Percentiles rank a stretch among this genome's conserved stretches.
Evolutionary conservation across 2,113 vertebrate genomes (phyloP).

Genomic region (Rallus limicola): DNA sequence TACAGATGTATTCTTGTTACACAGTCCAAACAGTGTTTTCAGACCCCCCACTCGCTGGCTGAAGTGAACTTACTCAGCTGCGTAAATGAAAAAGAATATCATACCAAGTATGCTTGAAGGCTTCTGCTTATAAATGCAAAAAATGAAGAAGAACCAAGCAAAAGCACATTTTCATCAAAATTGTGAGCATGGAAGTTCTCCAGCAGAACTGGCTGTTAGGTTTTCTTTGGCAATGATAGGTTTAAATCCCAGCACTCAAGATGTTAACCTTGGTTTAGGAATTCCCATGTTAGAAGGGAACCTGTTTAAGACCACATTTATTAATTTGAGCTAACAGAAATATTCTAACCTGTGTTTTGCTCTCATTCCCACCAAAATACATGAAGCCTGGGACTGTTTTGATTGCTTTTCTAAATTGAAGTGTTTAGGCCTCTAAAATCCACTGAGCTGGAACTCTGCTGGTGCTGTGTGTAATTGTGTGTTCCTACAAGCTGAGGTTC

Average conservation of each 20-base stretch:
- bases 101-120: slow-evolving; percentile 16
- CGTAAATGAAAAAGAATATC: slow-evolving; percentile 50
- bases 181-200: background rate
- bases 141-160: background rate
- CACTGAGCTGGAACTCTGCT: background rate
- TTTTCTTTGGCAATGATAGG: background rate
- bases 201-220: background rate
- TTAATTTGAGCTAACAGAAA: background rate
- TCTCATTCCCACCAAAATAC: background rate
- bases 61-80: slow-evolving; percentile 54
- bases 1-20: background rate
- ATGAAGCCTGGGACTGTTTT: background rate
- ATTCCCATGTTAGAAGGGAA: background rate
- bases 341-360: background rate
- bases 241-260: background rate
- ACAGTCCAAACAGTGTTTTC: slow-evolving; percentile 8
- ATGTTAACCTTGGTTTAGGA: background rate
- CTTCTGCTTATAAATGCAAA: background rate
- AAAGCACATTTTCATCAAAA: background rate
- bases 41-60: background rate
- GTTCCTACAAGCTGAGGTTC: background rate
- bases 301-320: background rate
- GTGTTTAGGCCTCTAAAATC: background rate
- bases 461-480: background rate
- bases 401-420: background rate